Conservation (phyloP, 2,888 invertebrate genomes). For the Epirrhoe alternata region DNA sequence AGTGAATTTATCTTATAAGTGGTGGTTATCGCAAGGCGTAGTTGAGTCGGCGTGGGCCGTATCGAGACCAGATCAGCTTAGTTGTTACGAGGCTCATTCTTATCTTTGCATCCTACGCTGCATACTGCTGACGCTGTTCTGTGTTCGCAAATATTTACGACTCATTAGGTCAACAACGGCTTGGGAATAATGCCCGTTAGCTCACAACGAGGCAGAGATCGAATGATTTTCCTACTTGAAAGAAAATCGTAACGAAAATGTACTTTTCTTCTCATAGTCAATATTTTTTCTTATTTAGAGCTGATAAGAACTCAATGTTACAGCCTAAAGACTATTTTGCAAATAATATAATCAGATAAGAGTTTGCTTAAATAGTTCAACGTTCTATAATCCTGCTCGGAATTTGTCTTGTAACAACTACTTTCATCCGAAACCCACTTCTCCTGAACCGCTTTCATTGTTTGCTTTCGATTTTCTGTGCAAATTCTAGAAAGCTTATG, state of each 20-base stretch:
- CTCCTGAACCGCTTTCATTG: slow-evolving; percentile 39
- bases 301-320: background rate
- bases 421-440: slow-evolving; percentile 37
- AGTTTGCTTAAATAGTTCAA: background rate
- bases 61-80: slow-evolving; percentile 41
- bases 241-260: background rate
- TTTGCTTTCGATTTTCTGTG: slow-evolving; percentile 41
- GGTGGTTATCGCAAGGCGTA: slow-evolving; percentile 59
- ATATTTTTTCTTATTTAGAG: background rate
- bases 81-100: slow-evolving; percentile 45
- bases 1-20: slow-evolving; percentile 70
- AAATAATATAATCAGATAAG: background rate
- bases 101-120: slow-evolving; percentile 54
- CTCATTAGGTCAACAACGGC: slow-evolving; percentile 33
- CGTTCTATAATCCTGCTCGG: background rate
- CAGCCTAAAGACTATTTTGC: background rate
- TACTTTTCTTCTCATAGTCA: background rate
- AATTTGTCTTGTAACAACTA: slow-evolving; percentile 27
- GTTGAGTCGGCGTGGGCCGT: slow-evolving; percentile 60
- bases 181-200: background rate
- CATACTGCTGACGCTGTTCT: slow-evolving; percentile 32
- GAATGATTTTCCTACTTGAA: background rate
- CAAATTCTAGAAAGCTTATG: slow-evolving; percentile 33
- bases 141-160: slow-evolving; percentile 34
- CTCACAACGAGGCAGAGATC: background rate